phyloP scores from a whole-genome alignment of 2,888 invertebrate species.

The Acleris sparsana region DNA sequence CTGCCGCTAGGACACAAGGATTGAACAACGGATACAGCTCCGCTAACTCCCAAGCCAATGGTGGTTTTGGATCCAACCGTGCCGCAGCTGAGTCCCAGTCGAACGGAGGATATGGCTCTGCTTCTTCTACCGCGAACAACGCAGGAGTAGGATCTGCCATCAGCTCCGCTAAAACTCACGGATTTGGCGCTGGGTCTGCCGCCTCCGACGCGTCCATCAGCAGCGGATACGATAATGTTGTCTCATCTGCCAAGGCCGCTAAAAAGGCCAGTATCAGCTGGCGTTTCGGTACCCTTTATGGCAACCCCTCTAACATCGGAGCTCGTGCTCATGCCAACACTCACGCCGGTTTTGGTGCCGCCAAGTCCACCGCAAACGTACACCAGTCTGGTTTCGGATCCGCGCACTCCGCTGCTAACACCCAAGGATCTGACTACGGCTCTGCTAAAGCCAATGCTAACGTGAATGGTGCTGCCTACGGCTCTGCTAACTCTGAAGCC shows the following conservation, averaged over 20 bases:
- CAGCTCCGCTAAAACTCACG: conserved; percentile 57
- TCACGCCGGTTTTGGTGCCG: conserved; percentile 42
- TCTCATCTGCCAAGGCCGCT: conserved; percentile 53
- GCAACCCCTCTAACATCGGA: conserved; percentile 49
- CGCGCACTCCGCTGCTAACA: conserved; percentile 32
- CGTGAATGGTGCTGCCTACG: conserved; percentile 40
- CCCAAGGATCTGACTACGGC: conserved; percentile 35
- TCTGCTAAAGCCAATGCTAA: conserved; percentile 44
- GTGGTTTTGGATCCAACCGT: conserved; percentile 46
- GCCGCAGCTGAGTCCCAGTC: conserved; percentile 50
- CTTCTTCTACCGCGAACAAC: conserved; percentile 51
- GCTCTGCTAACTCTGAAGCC: conserved; percentile 41
- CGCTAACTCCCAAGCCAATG: conserved; percentile 59
- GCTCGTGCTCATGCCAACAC: conserved; percentile 48
- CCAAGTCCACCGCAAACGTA: conserved; percentile 42
- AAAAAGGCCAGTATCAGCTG: conserved; percentile 61
- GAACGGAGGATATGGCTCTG: conserved; percentile 51
- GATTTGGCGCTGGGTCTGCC: conserved; percentile 54
- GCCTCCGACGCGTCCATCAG: conserved; percentile 61
- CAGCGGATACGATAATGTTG: conserved; percentile 50
- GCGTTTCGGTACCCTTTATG: conserved; percentile 70
- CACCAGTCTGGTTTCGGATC: conserved; percentile 36
- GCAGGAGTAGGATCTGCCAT: conserved; percentile 48
- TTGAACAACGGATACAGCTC: conserved; percentile 52
- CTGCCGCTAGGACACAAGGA: conserved; percentile 57